Evolutionary conservation across 2,113 vertebrate genomes (phyloP).

Genomic region (Pogona vitticeps): DNA sequence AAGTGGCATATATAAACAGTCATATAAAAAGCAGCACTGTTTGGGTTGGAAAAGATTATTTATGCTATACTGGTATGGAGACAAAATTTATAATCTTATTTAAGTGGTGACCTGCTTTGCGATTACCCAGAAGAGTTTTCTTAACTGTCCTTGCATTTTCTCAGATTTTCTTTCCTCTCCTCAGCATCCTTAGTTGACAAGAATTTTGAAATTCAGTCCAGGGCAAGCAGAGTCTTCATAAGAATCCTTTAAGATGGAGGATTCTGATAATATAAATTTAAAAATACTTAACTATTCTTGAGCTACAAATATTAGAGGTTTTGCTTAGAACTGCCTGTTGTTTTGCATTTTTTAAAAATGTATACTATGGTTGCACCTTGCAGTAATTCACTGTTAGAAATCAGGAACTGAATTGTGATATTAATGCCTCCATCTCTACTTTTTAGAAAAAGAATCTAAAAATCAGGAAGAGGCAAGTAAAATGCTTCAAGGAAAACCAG

Average conservation of each 20-base stretch:
- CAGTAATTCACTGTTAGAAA: conserved; percentile 10
- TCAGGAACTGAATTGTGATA: conserved; percentile 17
- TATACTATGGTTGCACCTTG: not conserved
- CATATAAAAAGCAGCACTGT: conserved; percentile 46
- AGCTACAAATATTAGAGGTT: conserved; percentile 53
- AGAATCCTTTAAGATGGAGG: conserved; percentile 56
- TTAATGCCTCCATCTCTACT: not conserved
- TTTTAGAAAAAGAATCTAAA: not conserved
- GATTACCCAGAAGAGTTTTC: conserved; percentile 65
- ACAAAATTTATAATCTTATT: conserved; percentile 66
- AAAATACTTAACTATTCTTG: conserved; percentile 35
- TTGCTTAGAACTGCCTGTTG: conserved; percentile 44
- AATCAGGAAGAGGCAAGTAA: not conserved
- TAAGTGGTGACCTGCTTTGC: conserved; percentile 64
- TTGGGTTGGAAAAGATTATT: conserved; percentile 59
- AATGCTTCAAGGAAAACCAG: not conserved
- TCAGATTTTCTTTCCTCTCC: conserved; percentile 60
- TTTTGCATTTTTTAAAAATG: conserved; percentile 22
- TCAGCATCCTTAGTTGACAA: conserved; percentile 63
- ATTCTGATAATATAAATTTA: conserved; percentile 52
- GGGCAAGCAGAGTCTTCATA: conserved; percentile 53
- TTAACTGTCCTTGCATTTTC: conserved; percentile 62
- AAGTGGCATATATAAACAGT: conserved; percentile 63
- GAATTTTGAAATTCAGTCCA: conserved; percentile 60
- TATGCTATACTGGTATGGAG: conserved; percentile 50